Evolutionary conservation across 2,113 vertebrate species (phyloP).

Genomic region (Paradoxurus hermaphroditus): DNA sequence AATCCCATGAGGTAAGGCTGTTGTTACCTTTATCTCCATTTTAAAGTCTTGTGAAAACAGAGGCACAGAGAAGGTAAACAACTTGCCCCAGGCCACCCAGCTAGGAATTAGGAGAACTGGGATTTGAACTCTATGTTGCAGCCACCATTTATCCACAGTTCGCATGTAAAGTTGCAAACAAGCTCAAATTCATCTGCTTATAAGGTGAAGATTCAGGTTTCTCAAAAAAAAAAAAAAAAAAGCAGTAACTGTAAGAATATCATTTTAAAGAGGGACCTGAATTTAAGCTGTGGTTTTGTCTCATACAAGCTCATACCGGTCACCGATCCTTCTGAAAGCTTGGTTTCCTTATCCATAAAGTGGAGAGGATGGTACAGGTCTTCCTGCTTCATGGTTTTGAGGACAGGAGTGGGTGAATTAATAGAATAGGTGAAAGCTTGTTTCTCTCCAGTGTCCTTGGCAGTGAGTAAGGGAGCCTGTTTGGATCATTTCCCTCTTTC

Average conservation of each 20-base stretch:
- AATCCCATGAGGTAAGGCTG: background rate
- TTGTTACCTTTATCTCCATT: background rate
- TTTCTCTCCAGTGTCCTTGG: background rate
- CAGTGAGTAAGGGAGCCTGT: background rate
- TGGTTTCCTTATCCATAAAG: background rate
- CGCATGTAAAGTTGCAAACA: background rate
- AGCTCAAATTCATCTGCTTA: background rate
- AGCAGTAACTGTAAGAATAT: background rate
- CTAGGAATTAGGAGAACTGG: background rate
- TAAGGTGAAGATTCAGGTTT: background rate
- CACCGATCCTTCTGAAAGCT: background rate
- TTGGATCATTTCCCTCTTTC: constrained; percentile 45
- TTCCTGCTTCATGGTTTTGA: background rate
- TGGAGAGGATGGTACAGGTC: background rate
- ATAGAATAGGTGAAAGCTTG: background rate
- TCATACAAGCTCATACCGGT: background rate
- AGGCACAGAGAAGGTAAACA: background rate
- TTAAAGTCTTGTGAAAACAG: background rate
- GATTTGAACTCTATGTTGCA: background rate
- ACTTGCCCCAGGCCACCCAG: background rate
- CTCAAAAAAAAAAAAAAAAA: background rate
- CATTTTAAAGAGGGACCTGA: background rate
- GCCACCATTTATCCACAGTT: background rate
- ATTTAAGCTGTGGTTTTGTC: background rate
- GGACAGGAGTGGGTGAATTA: background rate